These are phyloP conservation scores for Corbicula japonica DNA, from an alignment of 2,888 invertebrate species.

Conservation along the genomic window DNA sequence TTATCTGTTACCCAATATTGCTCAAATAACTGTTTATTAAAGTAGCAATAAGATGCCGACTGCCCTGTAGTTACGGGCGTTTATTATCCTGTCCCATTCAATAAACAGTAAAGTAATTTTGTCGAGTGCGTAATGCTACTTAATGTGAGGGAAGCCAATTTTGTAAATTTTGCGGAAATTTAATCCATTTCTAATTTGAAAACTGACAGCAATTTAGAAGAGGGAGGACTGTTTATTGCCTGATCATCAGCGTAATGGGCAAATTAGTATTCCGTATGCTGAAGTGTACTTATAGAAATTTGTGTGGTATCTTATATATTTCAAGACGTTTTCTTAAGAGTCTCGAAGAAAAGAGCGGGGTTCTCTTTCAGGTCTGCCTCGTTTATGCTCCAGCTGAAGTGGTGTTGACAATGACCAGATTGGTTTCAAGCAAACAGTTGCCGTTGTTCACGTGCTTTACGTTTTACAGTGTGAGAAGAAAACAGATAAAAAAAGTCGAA, in stretches of 20 bases:
- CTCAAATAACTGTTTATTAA: constrained; percentile 34
- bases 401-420: background rate
- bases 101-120: constrained; percentile 37
- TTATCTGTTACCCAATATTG: constrained; percentile 41
- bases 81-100: constrained; percentile 28
- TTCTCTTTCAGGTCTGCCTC: background rate
- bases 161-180: constrained; percentile 46
- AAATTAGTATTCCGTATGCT: constrained; percentile 40
- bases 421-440: too few species aligned
- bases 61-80: constrained; percentile 30
- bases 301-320: constrained; percentile 35
- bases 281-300: constrained; percentile 31
- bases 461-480: too few species aligned
- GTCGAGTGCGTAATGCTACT: constrained; percentile 32
- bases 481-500: too few species aligned
- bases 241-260: constrained; percentile 21
- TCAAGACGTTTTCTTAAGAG: constrained; percentile 9
- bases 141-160: constrained; percentile 46
- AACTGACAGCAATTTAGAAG: constrained; percentile 36
- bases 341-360: background rate
- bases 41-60: constrained; percentile 30
- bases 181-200: constrained; percentile 61
- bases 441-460: too few species aligned
- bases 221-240: constrained; percentile 35
- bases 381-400: background rate